Percentiles rank a stretch among this genome's conserved stretches.
Evolutionary conservation across 2,113 vertebrate genomes (phyloP).

Genomic region (Sciurus niger): DNA sequence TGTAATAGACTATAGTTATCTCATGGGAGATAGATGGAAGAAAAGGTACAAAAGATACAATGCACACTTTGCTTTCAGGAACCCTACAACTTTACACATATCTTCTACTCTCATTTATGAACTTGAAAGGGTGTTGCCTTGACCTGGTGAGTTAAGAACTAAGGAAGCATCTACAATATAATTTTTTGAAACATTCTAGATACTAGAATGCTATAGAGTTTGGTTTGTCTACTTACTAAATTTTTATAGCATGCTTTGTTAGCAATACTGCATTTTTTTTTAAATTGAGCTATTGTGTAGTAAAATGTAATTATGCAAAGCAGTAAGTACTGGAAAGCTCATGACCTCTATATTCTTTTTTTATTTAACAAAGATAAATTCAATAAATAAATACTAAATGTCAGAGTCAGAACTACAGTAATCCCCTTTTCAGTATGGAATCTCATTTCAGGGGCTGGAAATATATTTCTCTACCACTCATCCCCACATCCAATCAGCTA

Average conservation of each 20-base stretch:
- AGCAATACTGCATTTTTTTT: not conserved
- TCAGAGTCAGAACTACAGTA: not conserved
- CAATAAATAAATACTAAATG: not conserved
- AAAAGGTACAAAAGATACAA: not conserved
- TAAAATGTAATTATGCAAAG: constrained; percentile 1
- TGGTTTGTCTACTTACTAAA: not conserved
- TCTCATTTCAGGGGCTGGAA: not conserved
- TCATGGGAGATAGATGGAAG: not conserved
- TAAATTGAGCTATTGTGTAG: not conserved
- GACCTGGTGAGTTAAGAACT: not conserved
- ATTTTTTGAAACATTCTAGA: not conserved
- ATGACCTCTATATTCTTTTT: not conserved
- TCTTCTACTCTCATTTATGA: not conserved
- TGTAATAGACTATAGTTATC: not conserved
- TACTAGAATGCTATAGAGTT: not conserved
- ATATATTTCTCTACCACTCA: not conserved
- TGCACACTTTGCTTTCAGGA: not conserved
- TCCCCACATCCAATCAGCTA: no score
- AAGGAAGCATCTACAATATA: not conserved
- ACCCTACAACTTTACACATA: not conserved
- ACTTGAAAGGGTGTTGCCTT: not conserved
- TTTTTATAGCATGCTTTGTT: not conserved
- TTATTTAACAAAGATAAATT: not conserved
- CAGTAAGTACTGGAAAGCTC: not conserved
- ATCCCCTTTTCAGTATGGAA: not conserved